Conservation (phyloP, 2,113 vertebrate genomes). For the Brienomyrus brachyistius region DNA sequence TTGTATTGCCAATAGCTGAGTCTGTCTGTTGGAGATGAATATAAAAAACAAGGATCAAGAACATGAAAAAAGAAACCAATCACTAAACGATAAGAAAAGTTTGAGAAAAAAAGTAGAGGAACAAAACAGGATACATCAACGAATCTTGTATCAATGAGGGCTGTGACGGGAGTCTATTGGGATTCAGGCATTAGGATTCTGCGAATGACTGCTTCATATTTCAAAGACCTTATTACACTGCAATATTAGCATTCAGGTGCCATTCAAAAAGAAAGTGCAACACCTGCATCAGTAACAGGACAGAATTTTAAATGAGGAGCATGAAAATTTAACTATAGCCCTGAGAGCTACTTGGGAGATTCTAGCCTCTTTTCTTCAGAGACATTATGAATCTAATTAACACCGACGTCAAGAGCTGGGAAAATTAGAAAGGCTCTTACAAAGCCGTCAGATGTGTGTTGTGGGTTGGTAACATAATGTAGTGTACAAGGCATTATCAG, state of each 20-base stretch:
- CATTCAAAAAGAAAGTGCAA: constrained; percentile 58
- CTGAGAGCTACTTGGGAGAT: constrained; percentile 32
- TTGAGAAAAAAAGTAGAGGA: constrained; percentile 9
- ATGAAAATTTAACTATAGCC: constrained; percentile 53
- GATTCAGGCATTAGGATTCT: constrained; percentile 65
- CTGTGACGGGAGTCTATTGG: constrained; percentile 53
- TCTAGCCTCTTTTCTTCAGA: constrained; percentile 28
- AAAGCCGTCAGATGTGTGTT: not conserved
- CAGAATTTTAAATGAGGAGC: constrained; percentile 52
- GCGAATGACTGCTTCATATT: constrained; percentile 63
- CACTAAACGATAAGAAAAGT: not conserved
- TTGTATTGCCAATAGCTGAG: constrained; percentile 37
- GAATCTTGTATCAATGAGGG: constrained; percentile 41
- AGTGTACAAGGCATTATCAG: not conserved
- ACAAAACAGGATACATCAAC: constrained; percentile 34
- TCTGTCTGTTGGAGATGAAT: constrained; percentile 48
- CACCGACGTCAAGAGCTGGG: constrained; percentile 24
- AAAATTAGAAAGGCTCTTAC: constrained; percentile 12
- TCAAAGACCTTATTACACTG: constrained; percentile 67
- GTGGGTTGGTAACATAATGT: not conserved
- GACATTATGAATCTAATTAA: constrained; percentile 48
- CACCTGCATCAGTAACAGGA: constrained; percentile 67
- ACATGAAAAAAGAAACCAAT: not conserved
- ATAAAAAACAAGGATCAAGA: constrained; percentile 42
- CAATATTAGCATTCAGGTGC: constrained; percentile 70